Evolutionary conservation across 2,888 invertebrate genomes (phyloP).

Genomic region (Tiphia femorata): DNA sequence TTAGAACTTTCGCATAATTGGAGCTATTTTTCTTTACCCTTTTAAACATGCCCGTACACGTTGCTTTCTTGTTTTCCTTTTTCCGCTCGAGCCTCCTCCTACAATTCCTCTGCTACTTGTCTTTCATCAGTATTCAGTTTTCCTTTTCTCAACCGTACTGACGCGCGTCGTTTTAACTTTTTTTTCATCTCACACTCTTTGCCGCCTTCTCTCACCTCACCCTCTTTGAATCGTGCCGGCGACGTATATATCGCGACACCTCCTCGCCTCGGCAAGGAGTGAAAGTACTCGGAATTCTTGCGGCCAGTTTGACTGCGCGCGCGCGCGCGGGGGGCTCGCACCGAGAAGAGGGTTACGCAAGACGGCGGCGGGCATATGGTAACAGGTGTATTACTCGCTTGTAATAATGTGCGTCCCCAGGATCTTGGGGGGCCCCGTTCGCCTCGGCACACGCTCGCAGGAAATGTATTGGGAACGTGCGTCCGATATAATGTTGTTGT

Average conservation of each 20-base stretch:
- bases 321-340: slow-evolving; percentile 17
- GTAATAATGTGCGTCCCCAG: slow-evolving; percentile 42
- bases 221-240: slow-evolving; percentile 14
- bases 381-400: slow-evolving; percentile 52
- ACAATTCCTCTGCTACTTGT: background rate
- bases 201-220: slow-evolving; percentile 1
- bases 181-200: slow-evolving; percentile 7
- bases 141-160: too few species aligned
- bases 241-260: slow-evolving; percentile 36
- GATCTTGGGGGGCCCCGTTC: slow-evolving; percentile 32
- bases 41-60: too few species aligned
- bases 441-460: too few species aligned
- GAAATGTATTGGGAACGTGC: too few species aligned
- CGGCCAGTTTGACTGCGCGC: slow-evolving; percentile 47
- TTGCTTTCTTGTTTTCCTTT: background rate
- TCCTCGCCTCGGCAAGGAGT: slow-evolving; percentile 48
- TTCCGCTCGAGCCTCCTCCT: background rate
- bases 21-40: too few species aligned
- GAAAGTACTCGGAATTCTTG: slow-evolving; percentile 63
- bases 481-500: too few species aligned
- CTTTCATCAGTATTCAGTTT: background rate
- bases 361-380: slow-evolving; percentile 41
- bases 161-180: too few species aligned
- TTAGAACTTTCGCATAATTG: too few species aligned
- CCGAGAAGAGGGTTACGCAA: slow-evolving; percentile 46